phyloP scores from a whole-genome alignment of 1,140 invertebrate species.

The Catajapyx aquilonaris region DNA sequence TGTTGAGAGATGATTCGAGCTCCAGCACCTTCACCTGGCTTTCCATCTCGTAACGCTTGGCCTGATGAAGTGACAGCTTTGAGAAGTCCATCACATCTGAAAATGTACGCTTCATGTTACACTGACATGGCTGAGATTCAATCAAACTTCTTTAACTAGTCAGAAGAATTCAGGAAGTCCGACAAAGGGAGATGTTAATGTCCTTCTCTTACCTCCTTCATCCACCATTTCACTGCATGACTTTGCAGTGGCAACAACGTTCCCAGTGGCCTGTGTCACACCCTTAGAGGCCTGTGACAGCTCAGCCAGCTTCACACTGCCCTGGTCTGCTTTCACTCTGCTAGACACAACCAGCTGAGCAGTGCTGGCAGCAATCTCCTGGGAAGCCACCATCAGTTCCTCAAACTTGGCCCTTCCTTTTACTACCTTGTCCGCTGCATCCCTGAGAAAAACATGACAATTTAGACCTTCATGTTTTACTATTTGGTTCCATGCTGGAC shows the following conservation, averaged over 20 bases:
- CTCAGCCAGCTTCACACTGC: slow-evolving; percentile 50
- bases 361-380: slow-evolving; percentile 91
- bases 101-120: slow-evolving; percentile 17
- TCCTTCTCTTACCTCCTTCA: slow-evolving; percentile 39
- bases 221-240: slow-evolving; percentile 66
- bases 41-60: slow-evolving; percentile 90
- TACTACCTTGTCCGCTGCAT: slow-evolving; percentile 83
- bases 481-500: too few species aligned
- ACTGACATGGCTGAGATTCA: too few species aligned
- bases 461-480: too few species aligned
- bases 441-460: slow-evolving; percentile 31
- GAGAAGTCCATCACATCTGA: slow-evolving; percentile 75
- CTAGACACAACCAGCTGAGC: slow-evolving; percentile 92
- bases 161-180: too few species aligned
- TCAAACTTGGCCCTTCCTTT: slow-evolving; percentile 72
- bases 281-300: slow-evolving; percentile 64
- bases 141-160: too few species aligned
- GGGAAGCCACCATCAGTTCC: slow-evolving; percentile 83
- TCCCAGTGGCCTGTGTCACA: slow-evolving; percentile 74
- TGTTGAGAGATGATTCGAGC: slow-evolving; percentile 71
- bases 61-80: slow-evolving; percentile 73
- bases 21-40: slow-evolving; percentile 78
- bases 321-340: slow-evolving; percentile 67
- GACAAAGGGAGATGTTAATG: too few species aligned
- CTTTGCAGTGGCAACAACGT: slow-evolving; percentile 82